Percentiles rank a stretch among this genome's conserved stretches.
These are phyloP conservation scores for Girardia tigrina DNA, from an alignment of 2,888 invertebrate genomes.

Conservation along the genomic window DNA sequence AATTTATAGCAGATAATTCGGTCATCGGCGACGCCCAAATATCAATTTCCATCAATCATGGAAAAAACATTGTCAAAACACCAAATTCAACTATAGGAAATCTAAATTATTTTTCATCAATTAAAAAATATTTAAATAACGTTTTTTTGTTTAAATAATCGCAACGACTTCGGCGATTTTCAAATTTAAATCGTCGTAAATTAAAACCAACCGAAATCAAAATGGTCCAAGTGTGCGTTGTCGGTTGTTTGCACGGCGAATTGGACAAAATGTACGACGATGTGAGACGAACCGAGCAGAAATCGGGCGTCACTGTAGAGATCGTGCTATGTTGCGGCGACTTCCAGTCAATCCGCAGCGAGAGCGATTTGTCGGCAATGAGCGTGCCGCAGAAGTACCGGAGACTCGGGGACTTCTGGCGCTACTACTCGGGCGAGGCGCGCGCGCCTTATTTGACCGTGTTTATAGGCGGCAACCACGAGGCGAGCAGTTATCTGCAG, in stretches of 20 bases:
- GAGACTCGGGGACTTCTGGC: conserved; percentile 54
- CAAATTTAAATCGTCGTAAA: too few species aligned
- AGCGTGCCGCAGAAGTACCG: conserved; percentile 83
- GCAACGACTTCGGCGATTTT: too few species aligned
- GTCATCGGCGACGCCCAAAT: too few species aligned
- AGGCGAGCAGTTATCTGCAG: conserved; percentile 87
- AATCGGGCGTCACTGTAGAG: conserved; percentile 67
- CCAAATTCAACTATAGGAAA: too few species aligned
- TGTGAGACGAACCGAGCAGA: conserved; percentile 62
- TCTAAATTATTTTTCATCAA: too few species aligned
- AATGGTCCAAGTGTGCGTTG: conserved; percentile 72
- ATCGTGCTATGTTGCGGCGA: conserved; percentile 90
- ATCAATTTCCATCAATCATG: too few species aligned
- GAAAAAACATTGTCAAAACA: too few species aligned
- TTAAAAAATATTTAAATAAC: too few species aligned
- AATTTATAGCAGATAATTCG: too few species aligned
- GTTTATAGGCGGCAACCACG: conserved; percentile 96
- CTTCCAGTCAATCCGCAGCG: conserved; percentile 84
- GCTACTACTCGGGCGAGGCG: conserved; percentile 82
- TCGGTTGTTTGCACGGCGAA: conserved; percentile 96
- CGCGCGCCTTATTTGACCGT: conserved; percentile 76
- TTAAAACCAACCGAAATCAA: too few species aligned
- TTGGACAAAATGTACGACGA: conserved; percentile 83
- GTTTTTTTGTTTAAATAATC: too few species aligned
- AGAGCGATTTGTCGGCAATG: conserved; percentile 75